Evolutionary conservation across 2,888 invertebrate genomes (phyloP).

Genomic region (Nymphalis polychloros): DNA sequence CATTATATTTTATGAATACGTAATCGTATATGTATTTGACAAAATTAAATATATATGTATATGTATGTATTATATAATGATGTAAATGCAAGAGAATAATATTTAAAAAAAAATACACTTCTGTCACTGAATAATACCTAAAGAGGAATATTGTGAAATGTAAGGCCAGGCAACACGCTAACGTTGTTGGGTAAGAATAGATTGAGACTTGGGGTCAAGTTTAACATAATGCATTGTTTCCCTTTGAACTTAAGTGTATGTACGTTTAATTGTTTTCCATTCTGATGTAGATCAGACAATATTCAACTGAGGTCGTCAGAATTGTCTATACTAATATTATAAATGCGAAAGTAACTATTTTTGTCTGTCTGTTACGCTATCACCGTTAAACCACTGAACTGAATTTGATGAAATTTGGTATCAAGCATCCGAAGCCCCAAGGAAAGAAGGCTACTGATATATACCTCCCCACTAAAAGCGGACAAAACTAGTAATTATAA

Average conservation of each 20-base stretch:
- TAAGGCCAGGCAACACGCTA: neutral
- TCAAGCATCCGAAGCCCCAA: too few relatives aligned
- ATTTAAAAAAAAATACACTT: neutral
- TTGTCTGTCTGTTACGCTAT: too few relatives aligned
- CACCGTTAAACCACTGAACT: too few relatives aligned
- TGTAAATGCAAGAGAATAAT: neutral
- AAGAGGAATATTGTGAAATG: conserved; percentile 18
- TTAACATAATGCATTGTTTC: conserved; percentile 23
- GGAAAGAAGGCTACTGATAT: too few relatives aligned
- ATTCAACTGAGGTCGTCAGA: neutral
- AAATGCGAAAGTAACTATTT: too few relatives aligned
- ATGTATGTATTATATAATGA: neutral
- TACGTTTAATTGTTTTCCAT: neutral
- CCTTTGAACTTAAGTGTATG: neutral
- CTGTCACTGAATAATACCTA: neutral
- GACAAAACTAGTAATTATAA: too few relatives aligned
- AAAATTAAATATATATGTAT: too few relatives aligned
- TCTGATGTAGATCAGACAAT: neutral
- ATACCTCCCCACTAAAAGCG: too few relatives aligned
- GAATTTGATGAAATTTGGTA: too few relatives aligned
- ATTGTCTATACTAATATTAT: too few relatives aligned
- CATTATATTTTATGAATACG: too few relatives aligned
- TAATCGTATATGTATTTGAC: neutral
- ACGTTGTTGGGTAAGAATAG: conserved; percentile 5
- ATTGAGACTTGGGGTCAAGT: conserved; percentile 13